Base-by-base conservation (phyloP, 2,113 vertebrate species). In the Motacilla tschutschensis region DNA sequence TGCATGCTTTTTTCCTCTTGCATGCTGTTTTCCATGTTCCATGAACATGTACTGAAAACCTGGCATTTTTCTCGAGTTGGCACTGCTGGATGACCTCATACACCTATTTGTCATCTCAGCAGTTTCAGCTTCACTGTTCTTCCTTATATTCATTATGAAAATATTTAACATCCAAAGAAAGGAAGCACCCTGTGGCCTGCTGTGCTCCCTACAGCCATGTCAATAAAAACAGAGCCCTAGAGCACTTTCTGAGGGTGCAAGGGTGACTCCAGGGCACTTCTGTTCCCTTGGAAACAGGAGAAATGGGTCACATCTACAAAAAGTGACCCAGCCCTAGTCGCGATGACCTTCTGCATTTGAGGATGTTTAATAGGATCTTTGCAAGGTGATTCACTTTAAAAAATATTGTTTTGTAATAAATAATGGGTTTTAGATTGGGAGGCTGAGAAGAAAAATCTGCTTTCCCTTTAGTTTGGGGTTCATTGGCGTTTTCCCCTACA, bases 101-200 rank as follows among this genome's bases (percentile, higher is more conserved):
- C 18, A 81, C 33, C 43, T 86, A 54, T 72, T 81, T 90, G 85
- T 78, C 81, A 91, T 74, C 75, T 94, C 65, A 50, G 76, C n/a
- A 76, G 31, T 85, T 95, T 91, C 65, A 62, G 6, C 71, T 51
- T 83, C 76, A 54, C 59, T 65, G 62, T 92, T 91, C 16, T 66
- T 85, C 75, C 86, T 89, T 60, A 33, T 55, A 79, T 92, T 91
- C 74, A 72, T 91, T 88, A 84, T 89, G 85, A 80, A 94, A 95
- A 93, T 79, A 93, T 47, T 90, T 85, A 88, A 66, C 54, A 67
- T 88, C 76, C 0, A 1, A 88, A 95, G 92, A 92, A 85, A 83
- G 77, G 60, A 83, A 79, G 71, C 16, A 8, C 47, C 64, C 59
- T 62, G 77, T 59, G 17, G 24, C 58, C 50, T 77, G 40, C 83